A percentile compares a stretch with the other conserved stretches of the same genome.
Evolutionary conservation across 2,888 invertebrate species (phyloP).

Genomic region (Macrophya annulata): DNA sequence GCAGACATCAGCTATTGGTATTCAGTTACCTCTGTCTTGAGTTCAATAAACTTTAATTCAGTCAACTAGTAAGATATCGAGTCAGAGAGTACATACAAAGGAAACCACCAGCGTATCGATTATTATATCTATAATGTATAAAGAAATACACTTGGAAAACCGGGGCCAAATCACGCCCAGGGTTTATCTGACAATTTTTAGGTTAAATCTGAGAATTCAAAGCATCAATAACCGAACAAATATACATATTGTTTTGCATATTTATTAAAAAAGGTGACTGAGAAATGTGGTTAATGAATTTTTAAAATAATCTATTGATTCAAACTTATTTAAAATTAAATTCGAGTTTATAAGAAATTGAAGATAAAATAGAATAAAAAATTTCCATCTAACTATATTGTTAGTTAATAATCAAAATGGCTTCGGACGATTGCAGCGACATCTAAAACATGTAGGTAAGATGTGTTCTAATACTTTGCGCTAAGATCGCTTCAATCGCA

Average conservation of each 20-base stretch:
- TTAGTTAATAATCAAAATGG: not conserved
- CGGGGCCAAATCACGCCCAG: not conserved
- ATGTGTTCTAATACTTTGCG: not conserved
- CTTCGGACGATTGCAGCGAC: not conserved
- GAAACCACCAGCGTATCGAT: not conserved
- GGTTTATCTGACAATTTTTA: not conserved
- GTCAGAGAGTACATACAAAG: not conserved
- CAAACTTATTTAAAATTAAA: not conserved
- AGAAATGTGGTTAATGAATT: not conserved
- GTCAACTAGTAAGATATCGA: not conserved
- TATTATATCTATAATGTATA: not conserved
- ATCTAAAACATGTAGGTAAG: not conserved
- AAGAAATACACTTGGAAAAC: not conserved
- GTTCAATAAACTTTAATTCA: not conserved
- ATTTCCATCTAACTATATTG: not conserved
- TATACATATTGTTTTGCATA: not conserved
- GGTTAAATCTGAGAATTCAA: slow-evolving; percentile 17
- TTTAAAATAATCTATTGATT: not conserved
- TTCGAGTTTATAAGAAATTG: not conserved
- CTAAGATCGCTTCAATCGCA: slow-evolving; percentile 24
- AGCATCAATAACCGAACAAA: not conserved
- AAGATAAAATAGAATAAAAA: not conserved
- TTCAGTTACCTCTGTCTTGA: slow-evolving; percentile 7
- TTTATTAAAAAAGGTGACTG: not conserved
- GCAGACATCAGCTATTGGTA: not conserved